Evolutionary conservation across 37 sponge, comb jelly and placozoan species (phyloP), one percentile per base, ranked within the genome.

Genomic region (Sycon ciliatum): DNA sequence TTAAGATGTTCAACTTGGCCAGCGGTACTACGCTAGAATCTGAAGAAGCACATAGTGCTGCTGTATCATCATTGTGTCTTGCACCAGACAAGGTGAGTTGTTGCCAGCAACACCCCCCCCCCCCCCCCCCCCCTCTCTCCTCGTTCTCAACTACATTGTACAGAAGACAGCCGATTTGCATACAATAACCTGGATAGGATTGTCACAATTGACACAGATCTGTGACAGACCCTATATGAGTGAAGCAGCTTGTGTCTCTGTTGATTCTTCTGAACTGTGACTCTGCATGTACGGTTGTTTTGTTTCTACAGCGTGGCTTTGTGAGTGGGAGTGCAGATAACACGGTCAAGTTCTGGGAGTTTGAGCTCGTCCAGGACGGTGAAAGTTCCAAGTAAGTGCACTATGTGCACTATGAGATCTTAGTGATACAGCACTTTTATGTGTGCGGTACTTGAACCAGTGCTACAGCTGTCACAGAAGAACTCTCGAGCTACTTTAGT

Each of bases 301-400:
- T n/a, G n/a, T n/a, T n/a, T n/a, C n/a, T n/a, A n/a, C n/a, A 78
- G 73, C 56, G 76, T 11, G 95, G 91, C 0, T 78, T 94, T 76
- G 83, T 84, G 16, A 87, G 71, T 0, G 87, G 91, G 4, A 80
- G 88, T 67, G 95, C 95, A 4, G 95, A 94, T 66, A 76, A 89
- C 28, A 36, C 68, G 24, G 91, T 89, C 49, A 82, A 85, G 64
- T 94, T 94, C 73, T 94, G 95, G 95, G 88, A 94, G 60, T 94
- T 94, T 84, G 88, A 84, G 27, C 77, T 94, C n/a, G 28, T 78
- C 20, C 72, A 66, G 7, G 80, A 71, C 29, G 73, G 30, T 13
- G 78, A 70, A 3, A 42, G 26, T 5, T 34, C 68, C 31, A 78
- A 39, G 79, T 76, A 65, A 49, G 54, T 57, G 34, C 23, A 56